Evolutionary conservation across 2,888 invertebrate genomes (phyloP).

Genomic region (Troides aeacus): DNA sequence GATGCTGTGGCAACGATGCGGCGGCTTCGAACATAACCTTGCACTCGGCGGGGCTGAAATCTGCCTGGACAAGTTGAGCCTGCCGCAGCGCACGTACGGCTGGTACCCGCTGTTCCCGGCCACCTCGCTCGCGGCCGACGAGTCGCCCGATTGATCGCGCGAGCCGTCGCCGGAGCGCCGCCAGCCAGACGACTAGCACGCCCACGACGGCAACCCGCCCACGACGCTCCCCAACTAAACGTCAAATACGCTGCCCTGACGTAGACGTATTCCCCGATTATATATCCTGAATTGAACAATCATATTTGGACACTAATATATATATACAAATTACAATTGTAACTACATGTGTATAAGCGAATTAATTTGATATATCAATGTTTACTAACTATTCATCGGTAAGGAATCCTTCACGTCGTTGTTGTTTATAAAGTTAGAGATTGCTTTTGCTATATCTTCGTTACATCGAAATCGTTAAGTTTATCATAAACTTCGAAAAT

Average conservation of each 20-base stretch:
- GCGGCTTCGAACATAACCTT: conserved; percentile 91
- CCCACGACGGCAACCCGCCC: conserved; percentile 55
- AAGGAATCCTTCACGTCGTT: not conserved
- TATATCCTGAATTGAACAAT: conserved; percentile 6
- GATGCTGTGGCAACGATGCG: conserved; percentile 95
- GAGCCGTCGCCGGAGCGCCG: conserved; percentile 77
- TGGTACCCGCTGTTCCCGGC: conserved; percentile 97
- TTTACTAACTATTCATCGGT: not conserved
- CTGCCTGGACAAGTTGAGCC: conserved; percentile 88
- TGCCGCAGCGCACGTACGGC: conserved; percentile 89
- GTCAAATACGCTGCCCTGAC: conserved; percentile 8
- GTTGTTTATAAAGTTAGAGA: conserved; percentile 44
- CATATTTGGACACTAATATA: conserved; percentile 6
- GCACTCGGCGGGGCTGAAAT: conserved; percentile 92
- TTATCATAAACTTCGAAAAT: not conserved
- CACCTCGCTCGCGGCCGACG: conserved; percentile 86
- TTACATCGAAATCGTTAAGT: conserved; percentile 21
- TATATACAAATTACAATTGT: conserved; percentile 4
- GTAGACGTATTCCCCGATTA: conserved; percentile 3
- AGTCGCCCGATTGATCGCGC: conserved; percentile 77
- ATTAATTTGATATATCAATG: conserved; percentile 24
- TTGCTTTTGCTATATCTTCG: conserved; percentile 31
- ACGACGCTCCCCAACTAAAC: conserved; percentile 3
- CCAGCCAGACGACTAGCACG: conserved; percentile 55
- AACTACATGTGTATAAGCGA: conserved; percentile 14